Evolutionary conservation across 1,140 invertebrate genomes (phyloP), one percentile per base, ranked within the genome.

Genomic region (Eumeta japonica): DNA sequence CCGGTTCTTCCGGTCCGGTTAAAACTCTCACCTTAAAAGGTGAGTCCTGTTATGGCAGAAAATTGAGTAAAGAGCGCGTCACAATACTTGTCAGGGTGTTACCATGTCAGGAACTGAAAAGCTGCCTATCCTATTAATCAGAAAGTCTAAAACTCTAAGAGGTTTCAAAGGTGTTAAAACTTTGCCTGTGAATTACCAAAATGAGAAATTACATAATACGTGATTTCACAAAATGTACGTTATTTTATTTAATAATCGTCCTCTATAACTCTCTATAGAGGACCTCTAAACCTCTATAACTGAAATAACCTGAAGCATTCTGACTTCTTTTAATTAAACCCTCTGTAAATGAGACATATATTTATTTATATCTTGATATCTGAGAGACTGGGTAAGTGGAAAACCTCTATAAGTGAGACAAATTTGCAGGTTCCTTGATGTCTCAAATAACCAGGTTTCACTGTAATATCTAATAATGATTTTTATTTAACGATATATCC

Each of bases 151-250:
- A 47, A 38, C 35, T 40, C 33, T 37, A 40, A 35, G 45, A 34
- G 40, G 41, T n/a, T n/a, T 47, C 18, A 43, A 43, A 40, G 45
- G 41, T 39, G 28, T 47, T 40, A 30, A 47, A 47, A 43, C 41
- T 43, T 40, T 43, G 33, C 41, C 41, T 47, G 43, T 40, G 37
- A 43, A 38, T 43, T 45, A 30, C 16, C 38, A 45, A 28, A 12
- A 40, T 40, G 36, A 40, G 28, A 28, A 28, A 40, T 33, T 33
- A 35, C 36, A 47, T 19, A 32, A 46, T 41, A 38, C 39, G 41
- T 41, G 36, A 41, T 41, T 35, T 35, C 35, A 29, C 29, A 35
- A 35, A 41, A 41, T 35, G 35, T n/a, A 35, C 35, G 29, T 20
- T 18, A 16, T 11, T 41, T 35, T 19, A 30, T 41, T 41, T 41